Conservation (phyloP, 2,888 invertebrate species). For the Ceratothoa steindachneri region DNA sequence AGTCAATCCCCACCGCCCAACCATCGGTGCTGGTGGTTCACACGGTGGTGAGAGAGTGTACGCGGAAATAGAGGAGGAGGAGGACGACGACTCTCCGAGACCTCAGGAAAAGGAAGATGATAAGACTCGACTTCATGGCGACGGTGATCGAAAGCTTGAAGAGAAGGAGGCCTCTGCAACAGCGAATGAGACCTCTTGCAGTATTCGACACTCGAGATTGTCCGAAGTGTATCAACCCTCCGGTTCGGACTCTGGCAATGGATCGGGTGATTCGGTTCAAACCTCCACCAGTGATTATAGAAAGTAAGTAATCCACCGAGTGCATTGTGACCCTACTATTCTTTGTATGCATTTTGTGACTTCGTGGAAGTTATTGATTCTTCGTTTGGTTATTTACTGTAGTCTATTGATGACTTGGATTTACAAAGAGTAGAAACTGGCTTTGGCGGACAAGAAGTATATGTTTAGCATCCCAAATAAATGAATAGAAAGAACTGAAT, state of each 20-base stretch:
- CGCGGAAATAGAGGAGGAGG: constrained; percentile 44
- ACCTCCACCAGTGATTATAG: constrained; percentile 59
- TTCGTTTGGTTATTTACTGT: too few species aligned
- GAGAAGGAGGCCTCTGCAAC: constrained; percentile 11
- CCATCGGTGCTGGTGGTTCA: constrained; percentile 10
- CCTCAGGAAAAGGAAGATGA: neutral
- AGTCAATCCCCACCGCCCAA: constrained; percentile 36
- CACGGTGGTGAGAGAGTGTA: constrained; percentile 35
- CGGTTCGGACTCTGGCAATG: constrained; percentile 83
- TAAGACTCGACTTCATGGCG: neutral
- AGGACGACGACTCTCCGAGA: constrained; percentile 26
- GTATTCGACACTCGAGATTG: constrained; percentile 47
- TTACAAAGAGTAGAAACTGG: too few species aligned
- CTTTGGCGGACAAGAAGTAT: too few species aligned
- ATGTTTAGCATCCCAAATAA: too few species aligned
- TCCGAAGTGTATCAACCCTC: constrained; percentile 65
- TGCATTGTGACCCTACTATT: neutral
- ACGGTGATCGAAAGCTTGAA: constrained; percentile 13
- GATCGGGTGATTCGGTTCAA: constrained; percentile 76
- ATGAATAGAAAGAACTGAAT: too few species aligned
- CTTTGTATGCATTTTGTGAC: neutral
- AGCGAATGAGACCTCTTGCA: constrained; percentile 51
- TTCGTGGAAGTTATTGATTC: neutral
- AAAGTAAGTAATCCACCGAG: constrained; percentile 43
- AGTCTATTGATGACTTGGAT: too few species aligned